A percentile compares a stretch with the other conserved stretches of the same genome.
Conservation (phyloP, 1,140 invertebrate genomes). For the Diachasma alloeum region DNA sequence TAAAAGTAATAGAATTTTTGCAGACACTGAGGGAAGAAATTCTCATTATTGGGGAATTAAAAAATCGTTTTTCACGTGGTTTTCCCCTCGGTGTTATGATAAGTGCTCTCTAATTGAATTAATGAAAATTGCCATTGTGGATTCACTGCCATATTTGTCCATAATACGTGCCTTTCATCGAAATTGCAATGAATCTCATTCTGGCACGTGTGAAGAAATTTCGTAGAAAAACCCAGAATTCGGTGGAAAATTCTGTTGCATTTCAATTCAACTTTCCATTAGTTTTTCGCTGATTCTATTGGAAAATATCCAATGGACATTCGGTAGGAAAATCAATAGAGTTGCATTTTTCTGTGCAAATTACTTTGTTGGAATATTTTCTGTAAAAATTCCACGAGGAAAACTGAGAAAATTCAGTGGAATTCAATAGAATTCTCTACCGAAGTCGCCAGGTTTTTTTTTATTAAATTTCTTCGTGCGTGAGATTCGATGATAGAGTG, state of each 20-base stretch:
- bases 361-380: no score
- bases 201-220: neutral
- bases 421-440: neutral
- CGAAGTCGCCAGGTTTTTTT: no score
- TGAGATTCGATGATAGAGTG: no score
- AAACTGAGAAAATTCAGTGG: neutral
- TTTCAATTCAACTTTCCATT: no score
- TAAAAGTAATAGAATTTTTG: neutral
- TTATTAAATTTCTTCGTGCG: no score
- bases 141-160: constrained; percentile 21
- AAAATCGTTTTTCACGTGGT: neutral
- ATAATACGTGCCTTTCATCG: constrained; percentile 12
- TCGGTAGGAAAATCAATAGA: no score
- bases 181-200: neutral
- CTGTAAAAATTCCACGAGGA: no score
- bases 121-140: constrained; percentile 1
- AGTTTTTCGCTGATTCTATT: no score
- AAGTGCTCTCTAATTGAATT: constrained; percentile 19
- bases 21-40: neutral
- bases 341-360: no score
- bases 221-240: no score
- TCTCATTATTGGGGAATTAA: neutral
- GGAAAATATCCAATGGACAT: no score
- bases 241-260: no score
- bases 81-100: neutral